phyloP scores from a whole-genome alignment of 2,888 invertebrate species.

The Drosophila helvetica region DNA sequence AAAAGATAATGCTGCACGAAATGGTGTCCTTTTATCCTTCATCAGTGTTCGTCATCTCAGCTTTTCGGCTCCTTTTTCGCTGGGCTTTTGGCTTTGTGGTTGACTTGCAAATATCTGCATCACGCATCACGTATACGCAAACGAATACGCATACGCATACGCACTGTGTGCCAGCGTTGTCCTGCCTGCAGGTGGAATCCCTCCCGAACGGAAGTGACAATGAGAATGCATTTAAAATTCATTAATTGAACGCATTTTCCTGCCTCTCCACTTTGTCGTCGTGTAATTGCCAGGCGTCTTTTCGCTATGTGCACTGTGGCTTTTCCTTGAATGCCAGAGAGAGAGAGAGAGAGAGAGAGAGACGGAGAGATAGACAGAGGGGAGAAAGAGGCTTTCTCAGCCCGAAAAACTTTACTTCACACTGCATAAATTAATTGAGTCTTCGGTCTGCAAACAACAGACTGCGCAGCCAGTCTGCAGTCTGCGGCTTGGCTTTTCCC shows the following conservation, averaged over 20 bases:
- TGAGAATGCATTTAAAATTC: conserved; percentile 72
- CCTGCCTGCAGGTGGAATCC: conserved; percentile 8
- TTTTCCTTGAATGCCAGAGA: background rate
- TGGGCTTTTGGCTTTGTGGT: conserved; percentile 48
- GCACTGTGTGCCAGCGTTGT: conserved; percentile 54
- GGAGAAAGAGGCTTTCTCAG: background rate
- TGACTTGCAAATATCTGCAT: conserved; percentile 67
- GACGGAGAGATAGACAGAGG: background rate
- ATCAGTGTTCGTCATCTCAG: conserved; percentile 33
- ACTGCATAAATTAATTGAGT: conserved; percentile 73
- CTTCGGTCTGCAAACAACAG: conserved; percentile 47
- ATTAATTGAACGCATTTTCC: conserved; percentile 70
- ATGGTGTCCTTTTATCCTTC: conserved; percentile 58
- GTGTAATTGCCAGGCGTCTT: background rate
- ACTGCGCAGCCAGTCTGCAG: conserved; percentile 18
- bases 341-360: background rate
- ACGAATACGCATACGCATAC: conserved; percentile 44
- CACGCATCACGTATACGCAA: conserved; percentile 42
- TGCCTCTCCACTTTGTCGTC: conserved; percentile 16
- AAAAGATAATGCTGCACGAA: conserved; percentile 56
- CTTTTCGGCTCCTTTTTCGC: conserved; percentile 13
- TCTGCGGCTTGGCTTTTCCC: conserved; percentile 32
- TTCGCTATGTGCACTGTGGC: background rate
- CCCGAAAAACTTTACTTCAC: conserved; percentile 55
- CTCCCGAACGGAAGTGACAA: conserved; percentile 49